A percentile compares a stretch with the other conserved stretches of the same genome.
These are phyloP conservation scores for Melopsittacus undulatus DNA, from an alignment of 2,797 vertebrate genomes.

Conservation along the genomic window DNA sequence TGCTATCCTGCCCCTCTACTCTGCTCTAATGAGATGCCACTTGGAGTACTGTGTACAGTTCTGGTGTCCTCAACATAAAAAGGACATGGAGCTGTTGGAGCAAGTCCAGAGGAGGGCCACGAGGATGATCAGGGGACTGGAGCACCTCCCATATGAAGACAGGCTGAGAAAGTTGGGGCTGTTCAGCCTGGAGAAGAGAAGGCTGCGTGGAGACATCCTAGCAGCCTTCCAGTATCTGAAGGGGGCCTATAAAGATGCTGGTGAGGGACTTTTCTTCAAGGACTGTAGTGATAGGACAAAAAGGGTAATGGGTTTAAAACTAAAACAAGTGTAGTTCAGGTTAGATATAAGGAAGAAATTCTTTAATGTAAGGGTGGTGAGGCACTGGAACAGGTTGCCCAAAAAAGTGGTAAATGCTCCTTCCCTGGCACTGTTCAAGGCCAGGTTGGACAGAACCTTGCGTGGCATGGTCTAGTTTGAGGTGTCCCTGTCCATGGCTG, in stretches of 20 bases:
- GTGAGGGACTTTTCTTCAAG: not conserved
- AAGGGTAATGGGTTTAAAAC: not conserved
- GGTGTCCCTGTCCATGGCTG: not conserved
- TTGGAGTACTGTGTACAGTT: not conserved
- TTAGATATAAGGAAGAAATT: not conserved
- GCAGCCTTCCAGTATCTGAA: not conserved
- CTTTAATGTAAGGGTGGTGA: not conserved
- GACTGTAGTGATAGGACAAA: not conserved
- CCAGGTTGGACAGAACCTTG: not conserved
- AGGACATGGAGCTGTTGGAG: not conserved
- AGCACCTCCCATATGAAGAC: not conserved
- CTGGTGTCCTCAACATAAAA: not conserved
- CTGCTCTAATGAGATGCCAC: not conserved
- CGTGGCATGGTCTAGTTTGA: not conserved
- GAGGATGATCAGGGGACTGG: not conserved
- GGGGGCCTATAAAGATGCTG: not conserved
- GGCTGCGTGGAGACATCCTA: too few species aligned
- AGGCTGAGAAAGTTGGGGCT: not conserved
- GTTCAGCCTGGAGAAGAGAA: not conserved
- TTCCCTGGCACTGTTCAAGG: not conserved
- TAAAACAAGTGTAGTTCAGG: not conserved
- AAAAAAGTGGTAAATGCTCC: not conserved
- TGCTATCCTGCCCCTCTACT: not conserved
- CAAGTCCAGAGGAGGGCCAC: not conserved
- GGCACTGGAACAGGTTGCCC: not conserved